phyloP scores from a whole-genome alignment of 2,113 vertebrate species.

The Raphicerus campestris region DNA sequence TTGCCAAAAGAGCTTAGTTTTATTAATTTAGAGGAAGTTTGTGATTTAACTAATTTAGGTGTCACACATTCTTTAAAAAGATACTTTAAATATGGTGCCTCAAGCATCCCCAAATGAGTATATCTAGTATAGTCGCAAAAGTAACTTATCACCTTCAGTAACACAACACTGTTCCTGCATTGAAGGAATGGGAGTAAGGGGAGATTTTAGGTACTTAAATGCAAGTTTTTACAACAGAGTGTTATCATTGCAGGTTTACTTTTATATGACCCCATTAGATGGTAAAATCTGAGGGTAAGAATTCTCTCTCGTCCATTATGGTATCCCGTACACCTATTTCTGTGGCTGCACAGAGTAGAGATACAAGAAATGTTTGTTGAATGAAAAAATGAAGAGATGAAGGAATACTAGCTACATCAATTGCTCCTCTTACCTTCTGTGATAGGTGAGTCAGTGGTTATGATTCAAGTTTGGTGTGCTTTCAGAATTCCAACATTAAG shows the following conservation, averaged over 20 bases:
- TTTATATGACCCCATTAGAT: background rate
- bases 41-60: background rate
- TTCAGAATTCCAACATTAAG: background rate
- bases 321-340: background rate
- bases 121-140: conserved; percentile 2
- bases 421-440: background rate
- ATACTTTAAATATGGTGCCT: background rate
- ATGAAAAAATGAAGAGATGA: background rate
- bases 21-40: conserved; percentile 8
- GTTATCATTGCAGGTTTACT: background rate
- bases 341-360: background rate
- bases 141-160: background rate
- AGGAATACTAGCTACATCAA: background rate
- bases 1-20: conserved; percentile 15
- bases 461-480: background rate
- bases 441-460: background rate
- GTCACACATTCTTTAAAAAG: conserved; percentile 32
- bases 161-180: background rate
- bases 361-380: background rate
- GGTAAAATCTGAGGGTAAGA: background rate
- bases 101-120: background rate
- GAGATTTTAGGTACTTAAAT: background rate
- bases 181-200: background rate
- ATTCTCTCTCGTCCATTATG: background rate
- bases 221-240: background rate